Evolutionary conservation across 2,888 invertebrate genomes (phyloP), one percentile per base, ranked within the genome.

Genomic region (Drosophila crucigera): DNA sequence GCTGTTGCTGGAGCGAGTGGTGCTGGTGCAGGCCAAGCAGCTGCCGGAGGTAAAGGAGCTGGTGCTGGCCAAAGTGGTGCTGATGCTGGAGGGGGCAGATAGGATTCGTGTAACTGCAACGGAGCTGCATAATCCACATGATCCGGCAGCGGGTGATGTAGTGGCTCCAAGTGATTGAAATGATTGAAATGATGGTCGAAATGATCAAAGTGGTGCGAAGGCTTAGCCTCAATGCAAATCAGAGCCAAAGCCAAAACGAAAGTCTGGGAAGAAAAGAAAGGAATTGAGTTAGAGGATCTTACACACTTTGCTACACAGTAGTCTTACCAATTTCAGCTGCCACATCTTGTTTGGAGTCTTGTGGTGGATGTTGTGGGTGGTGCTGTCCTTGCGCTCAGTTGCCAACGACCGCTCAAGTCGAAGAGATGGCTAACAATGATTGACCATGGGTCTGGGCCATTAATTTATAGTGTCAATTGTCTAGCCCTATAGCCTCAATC

Each of bases 401-500:
- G 66, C 60, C 60, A 41, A n/a, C 53, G 67, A 59, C 72, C 68
- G 61, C 37, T 77, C 68, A 64, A 62, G 65, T 65, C 66, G 61
- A 76, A 76, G 77, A 80, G 76, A 74, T 66, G 31, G 64, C 61
- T 75, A 75, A 76, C 82, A 88, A 91, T 92, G 84, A 75, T 73
- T 84, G 73, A 68, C 83, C 83, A 89, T 87, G 84, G 72, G 73
- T 62, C 19, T 43, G 10, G 30, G 31, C 62, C 54, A 59, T 67
- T 60, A 73, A 92, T 92, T 92, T 92, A 92, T 92, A 92, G 89
- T 65, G 73, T 74, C 75, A 76, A 79, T 65, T 47, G 61, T 58
- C 16, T 30, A 61, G 16, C 30, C 61, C 47, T 35, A 61, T 19
- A n/a, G 28, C 14, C 37, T 37, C 55, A 68, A 54, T 25, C 47